Conservation (phyloP, 2,888 invertebrate genomes). For the Cephus nigrinus region DNA sequence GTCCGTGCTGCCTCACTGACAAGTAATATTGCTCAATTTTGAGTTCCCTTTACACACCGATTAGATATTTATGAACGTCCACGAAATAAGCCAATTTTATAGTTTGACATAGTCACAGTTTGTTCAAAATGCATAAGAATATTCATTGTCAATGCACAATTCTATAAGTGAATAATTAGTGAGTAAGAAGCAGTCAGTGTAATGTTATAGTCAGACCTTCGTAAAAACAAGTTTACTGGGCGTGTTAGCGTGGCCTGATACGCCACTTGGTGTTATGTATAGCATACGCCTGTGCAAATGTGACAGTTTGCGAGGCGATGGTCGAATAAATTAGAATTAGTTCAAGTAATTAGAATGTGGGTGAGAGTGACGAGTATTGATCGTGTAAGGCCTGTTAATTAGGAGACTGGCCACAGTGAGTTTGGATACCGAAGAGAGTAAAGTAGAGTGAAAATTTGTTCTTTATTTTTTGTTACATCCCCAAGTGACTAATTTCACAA, state of each 20-base stretch:
- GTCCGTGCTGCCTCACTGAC: background rate
- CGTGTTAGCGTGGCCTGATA: background rate
- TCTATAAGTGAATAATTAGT: background rate
- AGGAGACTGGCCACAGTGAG: too few relatives aligned
- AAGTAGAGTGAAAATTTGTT: background rate
- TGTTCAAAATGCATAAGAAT: background rate
- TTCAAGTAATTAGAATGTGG: background rate
- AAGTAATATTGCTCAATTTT: background rate
- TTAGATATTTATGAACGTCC: background rate
- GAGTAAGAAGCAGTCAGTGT: too few relatives aligned
- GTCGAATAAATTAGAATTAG: background rate
- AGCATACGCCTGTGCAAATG: background rate
- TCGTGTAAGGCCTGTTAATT: background rate
- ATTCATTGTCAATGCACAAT: background rate
- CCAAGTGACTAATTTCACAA: background rate
- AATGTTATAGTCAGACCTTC: background rate
- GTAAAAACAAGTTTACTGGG: background rate
- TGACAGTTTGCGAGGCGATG: background rate
- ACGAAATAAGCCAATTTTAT: background rate
- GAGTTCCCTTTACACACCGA: background rate
- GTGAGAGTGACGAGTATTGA: background rate
- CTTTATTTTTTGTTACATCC: background rate
- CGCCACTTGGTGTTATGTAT: background rate
- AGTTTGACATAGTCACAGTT: background rate
- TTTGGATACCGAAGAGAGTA: background rate